Evolutionary conservation across 2,888 invertebrate genomes (phyloP).

Genomic region (Tiliacea citrago): DNA sequence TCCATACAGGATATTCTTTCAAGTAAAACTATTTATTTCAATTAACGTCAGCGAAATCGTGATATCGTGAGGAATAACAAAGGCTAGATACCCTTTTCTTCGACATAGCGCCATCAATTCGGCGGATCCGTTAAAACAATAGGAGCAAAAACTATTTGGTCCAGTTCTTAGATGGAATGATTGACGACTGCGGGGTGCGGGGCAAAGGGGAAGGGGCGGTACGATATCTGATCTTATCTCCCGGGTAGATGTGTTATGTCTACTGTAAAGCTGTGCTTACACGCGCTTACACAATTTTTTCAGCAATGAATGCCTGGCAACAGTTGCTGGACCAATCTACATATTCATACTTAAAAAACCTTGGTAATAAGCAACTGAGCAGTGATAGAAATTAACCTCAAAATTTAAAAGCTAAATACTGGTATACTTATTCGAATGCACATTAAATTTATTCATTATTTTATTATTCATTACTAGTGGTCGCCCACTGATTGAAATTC

Average conservation of each 20-base stretch:
- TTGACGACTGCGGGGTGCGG: slow-evolving; percentile 75
- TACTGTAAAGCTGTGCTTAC: neutral
- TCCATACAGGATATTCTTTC: neutral
- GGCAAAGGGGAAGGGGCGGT: slow-evolving; percentile 24
- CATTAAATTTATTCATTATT: no score
- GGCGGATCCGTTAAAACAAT: slow-evolving; percentile 74
- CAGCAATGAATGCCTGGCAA: neutral
- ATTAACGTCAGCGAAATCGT: slow-evolving; percentile 42
- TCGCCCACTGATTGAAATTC: no score
- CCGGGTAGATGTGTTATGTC: slow-evolving; percentile 42
- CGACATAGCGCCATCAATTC: slow-evolving; percentile 78
- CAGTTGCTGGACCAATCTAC: neutral
- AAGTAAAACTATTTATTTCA: slow-evolving; percentile 20
- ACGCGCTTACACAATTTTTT: neutral
- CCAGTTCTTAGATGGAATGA: slow-evolving; percentile 77
- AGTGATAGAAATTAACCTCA: no score
- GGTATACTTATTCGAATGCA: no score
- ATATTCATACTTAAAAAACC: no score
- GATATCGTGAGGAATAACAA: slow-evolving; percentile 71
- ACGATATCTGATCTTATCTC: slow-evolving; percentile 64
- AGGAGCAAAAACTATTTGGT: slow-evolving; percentile 68
- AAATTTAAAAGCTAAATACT: no score
- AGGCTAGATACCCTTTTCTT: slow-evolving; percentile 69
- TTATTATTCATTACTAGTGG: no score
- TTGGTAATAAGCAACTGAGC: no score